Evolutionary conservation across 2,888 invertebrate species (phyloP).

Genomic region (Drosophila niveifrons): DNA sequence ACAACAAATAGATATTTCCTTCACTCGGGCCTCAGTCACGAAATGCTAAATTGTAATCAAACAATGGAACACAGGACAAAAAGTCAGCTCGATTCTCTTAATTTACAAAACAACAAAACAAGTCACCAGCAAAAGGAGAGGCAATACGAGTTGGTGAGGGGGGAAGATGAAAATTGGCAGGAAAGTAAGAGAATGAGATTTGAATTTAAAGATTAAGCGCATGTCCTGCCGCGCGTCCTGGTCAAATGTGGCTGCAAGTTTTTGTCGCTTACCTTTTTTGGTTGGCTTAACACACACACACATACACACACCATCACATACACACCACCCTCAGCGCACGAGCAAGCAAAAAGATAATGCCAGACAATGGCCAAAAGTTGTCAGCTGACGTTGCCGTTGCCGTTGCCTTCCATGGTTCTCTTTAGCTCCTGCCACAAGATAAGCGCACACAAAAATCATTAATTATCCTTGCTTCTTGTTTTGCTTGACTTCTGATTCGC

Average conservation of each 20-base stretch:
- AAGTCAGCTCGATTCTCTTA: slow-evolving; percentile 69
- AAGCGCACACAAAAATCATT: slow-evolving; percentile 84
- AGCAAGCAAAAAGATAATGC: slow-evolving; percentile 79
- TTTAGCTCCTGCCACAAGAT: slow-evolving; percentile 68
- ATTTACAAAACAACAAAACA: slow-evolving; percentile 69
- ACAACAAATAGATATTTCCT: slow-evolving; percentile 84
- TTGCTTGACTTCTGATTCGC: slow-evolving; percentile 80
- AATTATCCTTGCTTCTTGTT: slow-evolving; percentile 84
- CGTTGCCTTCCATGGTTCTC: slow-evolving; percentile 3
- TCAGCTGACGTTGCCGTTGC: slow-evolving; percentile 46
- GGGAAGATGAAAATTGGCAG: slow-evolving; percentile 8
- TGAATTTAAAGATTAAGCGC: slow-evolving; percentile 83
- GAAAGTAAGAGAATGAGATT: slow-evolving; percentile 75
- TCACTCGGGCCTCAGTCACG: slow-evolving; percentile 80
- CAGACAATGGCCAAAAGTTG: slow-evolving; percentile 79
- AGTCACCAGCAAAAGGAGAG: neutral
- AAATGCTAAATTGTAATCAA: slow-evolving; percentile 84
- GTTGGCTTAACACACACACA: slow-evolving; percentile 48
- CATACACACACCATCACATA: slow-evolving; percentile 28
- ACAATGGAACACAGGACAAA: slow-evolving; percentile 63
- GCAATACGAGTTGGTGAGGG: neutral
- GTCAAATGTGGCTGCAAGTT: slow-evolving; percentile 78
- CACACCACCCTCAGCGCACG: slow-evolving; percentile 34
- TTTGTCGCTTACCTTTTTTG: slow-evolving; percentile 73
- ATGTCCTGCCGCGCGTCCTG: slow-evolving; percentile 69